These are phyloP conservation scores for Dynastes grantii DNA, from an alignment of 2,888 invertebrate genomes.

Conservation along the genomic window DNA sequence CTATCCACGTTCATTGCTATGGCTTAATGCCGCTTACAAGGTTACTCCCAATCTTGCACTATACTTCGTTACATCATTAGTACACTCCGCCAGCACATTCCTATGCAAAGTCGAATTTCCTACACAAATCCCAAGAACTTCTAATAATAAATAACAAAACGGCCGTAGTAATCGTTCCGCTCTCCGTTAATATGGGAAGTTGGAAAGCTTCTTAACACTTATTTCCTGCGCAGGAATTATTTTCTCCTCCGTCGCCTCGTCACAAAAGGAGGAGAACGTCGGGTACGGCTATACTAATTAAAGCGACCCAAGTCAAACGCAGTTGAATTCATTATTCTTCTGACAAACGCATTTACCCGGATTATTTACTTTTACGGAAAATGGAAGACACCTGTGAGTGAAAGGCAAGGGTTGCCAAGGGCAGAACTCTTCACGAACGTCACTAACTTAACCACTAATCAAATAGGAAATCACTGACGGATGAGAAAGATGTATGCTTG, in stretches of 20 bases:
- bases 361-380: conserved; percentile 48
- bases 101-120: conserved; percentile 37
- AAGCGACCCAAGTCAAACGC: conserved; percentile 42
- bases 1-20: conserved; percentile 9
- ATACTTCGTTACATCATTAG: conserved; percentile 13
- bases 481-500: conserved; percentile 35
- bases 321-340: conserved; percentile 47
- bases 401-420: conserved; percentile 37
- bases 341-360: conserved; percentile 41
- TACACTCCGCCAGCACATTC: neutral
- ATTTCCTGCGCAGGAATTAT: conserved; percentile 33
- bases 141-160: conserved; percentile 46
- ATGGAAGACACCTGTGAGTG: conserved; percentile 45
- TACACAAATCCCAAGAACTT: conserved; percentile 35
- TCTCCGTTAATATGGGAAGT: conserved; percentile 41
- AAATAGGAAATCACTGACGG: conserved; percentile 38
- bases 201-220: conserved; percentile 44
- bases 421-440: conserved; percentile 22
- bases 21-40: conserved; percentile 26
- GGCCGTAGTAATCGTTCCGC: conserved; percentile 34
- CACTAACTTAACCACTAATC: conserved; percentile 25
- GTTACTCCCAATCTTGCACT: conserved; percentile 5
- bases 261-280: neutral
- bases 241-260: conserved; percentile 16
- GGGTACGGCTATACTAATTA: conserved; percentile 32